Conservation (phyloP, 2,797 vertebrate genomes). For the Leptoclinus maculatus region DNA sequence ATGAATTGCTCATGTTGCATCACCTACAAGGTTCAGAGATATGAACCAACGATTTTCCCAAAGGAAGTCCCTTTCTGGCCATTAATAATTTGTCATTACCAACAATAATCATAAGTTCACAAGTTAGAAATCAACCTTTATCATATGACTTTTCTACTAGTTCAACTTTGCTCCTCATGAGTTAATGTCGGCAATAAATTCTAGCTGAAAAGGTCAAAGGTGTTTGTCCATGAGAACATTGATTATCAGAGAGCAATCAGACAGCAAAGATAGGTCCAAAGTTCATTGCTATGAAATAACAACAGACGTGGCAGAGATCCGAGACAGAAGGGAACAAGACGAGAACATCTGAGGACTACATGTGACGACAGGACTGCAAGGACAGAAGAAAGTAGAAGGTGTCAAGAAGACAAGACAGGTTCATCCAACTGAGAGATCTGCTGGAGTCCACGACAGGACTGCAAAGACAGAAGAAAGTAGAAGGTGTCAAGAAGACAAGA, state of each 20-base stretch:
- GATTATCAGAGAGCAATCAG: slow-evolving; percentile 79
- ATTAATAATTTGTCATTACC: not conserved
- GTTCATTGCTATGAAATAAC: slow-evolving; percentile 67
- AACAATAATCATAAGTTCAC: not conserved
- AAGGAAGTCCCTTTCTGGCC: not conserved
- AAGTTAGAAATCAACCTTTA: slow-evolving; percentile 3
- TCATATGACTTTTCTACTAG: not conserved
- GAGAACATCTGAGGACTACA: slow-evolving; percentile 12
- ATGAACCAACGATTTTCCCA: not conserved
- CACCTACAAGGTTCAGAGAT: not conserved
- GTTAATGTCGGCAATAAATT: slow-evolving; percentile 59
- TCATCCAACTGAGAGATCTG: slow-evolving; percentile 20
- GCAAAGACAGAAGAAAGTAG: not conserved
- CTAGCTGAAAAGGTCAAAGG: slow-evolving; percentile 65
- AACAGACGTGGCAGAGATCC: slow-evolving; percentile 29
- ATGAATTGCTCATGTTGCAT: not conserved
- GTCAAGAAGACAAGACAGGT: not conserved
- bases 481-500: not conserved
- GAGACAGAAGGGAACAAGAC: slow-evolving; percentile 20
- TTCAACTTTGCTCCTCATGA: slow-evolving; percentile 68
- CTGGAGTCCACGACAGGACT: too few species aligned
- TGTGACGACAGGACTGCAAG: not conserved
- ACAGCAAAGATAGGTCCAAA: slow-evolving; percentile 75
- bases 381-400: not conserved
- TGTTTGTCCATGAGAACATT: slow-evolving; percentile 53